Conservation (phyloP, 53 echinoderm and acorn worm genomes). For the Henricia sp. region DNA sequence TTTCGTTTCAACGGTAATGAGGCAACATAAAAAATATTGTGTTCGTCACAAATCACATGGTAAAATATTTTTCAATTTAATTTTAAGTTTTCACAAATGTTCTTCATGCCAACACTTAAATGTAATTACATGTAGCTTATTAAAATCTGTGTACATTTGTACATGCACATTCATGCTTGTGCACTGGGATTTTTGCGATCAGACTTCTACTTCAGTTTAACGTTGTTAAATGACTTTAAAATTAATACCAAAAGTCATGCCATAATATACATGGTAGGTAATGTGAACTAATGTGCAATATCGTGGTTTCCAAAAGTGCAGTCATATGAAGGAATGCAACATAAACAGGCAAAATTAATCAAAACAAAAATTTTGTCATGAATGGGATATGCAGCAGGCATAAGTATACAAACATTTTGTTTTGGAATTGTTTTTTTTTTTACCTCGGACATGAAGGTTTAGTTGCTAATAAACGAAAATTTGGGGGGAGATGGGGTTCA, state of each 20-base stretch:
- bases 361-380: slow-evolving; percentile 34
- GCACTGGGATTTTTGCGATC: background rate
- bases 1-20: no score
- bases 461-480: slow-evolving; percentile 23
- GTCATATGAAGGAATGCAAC: slow-evolving; percentile 33
- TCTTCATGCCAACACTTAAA: no score
- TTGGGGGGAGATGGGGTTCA: slow-evolving; percentile 13
- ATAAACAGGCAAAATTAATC: slow-evolving; percentile 48
- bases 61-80: no score
- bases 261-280: background rate
- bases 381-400: background rate
- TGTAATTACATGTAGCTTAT: no score
- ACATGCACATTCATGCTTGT: slow-evolving; percentile 15
- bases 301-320: slow-evolving; percentile 21
- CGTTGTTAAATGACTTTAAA: no score
- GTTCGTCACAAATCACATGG: no score
- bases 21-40: no score
- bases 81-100: no score
- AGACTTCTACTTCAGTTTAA: no score
- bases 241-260: slow-evolving; percentile 12
- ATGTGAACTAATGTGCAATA: slow-evolving; percentile 7
- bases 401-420: background rate
- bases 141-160: no score
- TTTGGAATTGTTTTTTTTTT: background rate
- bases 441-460: no score